Evolutionary conservation across 2,888 invertebrate species (phyloP).

Genomic region (Limnephilus lunatus): DNA sequence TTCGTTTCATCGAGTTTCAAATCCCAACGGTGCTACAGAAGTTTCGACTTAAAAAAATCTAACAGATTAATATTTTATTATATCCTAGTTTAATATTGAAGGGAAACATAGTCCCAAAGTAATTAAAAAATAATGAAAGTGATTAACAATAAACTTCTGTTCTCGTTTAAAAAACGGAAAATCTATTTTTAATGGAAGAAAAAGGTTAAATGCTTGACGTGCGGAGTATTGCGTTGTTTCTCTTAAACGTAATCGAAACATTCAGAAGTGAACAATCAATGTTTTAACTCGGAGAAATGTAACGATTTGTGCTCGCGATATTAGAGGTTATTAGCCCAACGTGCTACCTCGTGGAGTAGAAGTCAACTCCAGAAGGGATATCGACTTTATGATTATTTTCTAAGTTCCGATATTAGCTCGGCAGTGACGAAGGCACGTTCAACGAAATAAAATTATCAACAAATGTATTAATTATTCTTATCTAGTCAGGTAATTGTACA

Average conservation of each 20-base stretch:
- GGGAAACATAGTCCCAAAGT: no score
- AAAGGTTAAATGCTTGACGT: background rate
- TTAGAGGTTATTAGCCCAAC: conserved; percentile 3
- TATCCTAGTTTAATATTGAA: no score
- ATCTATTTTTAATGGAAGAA: background rate
- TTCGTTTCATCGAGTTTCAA: no score
- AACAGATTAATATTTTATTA: no score
- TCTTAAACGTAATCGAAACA: background rate
- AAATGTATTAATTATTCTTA: no score
- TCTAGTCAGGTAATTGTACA: no score
- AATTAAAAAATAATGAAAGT: no score
- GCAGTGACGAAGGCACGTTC: background rate
- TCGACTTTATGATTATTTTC: background rate
- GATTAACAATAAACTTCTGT: no score
- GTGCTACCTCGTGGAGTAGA: background rate
- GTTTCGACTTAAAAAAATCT: no score
- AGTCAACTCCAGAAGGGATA: background rate
- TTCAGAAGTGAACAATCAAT: conserved; percentile 8
- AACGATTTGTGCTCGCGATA: conserved; percentile 4
- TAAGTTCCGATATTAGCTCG: background rate
- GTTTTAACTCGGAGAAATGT: conserved; percentile 21
- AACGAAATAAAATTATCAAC: background rate
- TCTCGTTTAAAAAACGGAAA: background rate
- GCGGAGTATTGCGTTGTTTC: background rate
- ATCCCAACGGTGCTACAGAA: no score